phyloP scores from a whole-genome alignment of 2,113 vertebrate genomes.

The Pavo muticus region DNA sequence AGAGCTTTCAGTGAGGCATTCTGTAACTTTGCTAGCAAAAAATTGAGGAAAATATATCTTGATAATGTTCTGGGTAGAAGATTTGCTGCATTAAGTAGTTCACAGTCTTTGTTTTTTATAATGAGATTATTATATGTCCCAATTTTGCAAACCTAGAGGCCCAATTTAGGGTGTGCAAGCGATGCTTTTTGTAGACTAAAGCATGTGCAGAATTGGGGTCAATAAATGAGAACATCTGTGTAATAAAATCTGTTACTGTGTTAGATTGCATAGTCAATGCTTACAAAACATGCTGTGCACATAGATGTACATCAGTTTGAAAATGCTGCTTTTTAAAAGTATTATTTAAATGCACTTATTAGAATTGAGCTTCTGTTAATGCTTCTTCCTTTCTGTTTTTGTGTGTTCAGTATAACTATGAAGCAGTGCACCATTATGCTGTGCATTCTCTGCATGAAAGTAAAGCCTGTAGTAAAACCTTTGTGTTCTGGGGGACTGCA shows the following conservation, averaged over 20 bases:
- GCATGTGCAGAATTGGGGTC: neutral
- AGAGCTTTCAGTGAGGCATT: neutral
- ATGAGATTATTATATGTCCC: neutral
- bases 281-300: neutral
- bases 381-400: neutral
- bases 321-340: neutral
- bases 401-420: neutral
- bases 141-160: neutral
- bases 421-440: neutral
- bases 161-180: neutral
- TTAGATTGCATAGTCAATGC: neutral
- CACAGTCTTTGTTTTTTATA: neutral
- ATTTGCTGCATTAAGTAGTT: neutral
- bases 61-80: neutral
- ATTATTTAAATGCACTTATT: neutral
- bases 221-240: slow-evolving; percentile 18
- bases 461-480: neutral
- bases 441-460: neutral
- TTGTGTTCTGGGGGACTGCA: neutral
- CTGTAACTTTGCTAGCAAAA: neutral
- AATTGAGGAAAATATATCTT: neutral
- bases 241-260: neutral
- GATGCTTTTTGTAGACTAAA: neutral
- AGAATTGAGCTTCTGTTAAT: neutral
- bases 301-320: neutral